phyloP scores from a whole-genome alignment of 2,113 vertebrate species.

The Colinus virginianus region DNA sequence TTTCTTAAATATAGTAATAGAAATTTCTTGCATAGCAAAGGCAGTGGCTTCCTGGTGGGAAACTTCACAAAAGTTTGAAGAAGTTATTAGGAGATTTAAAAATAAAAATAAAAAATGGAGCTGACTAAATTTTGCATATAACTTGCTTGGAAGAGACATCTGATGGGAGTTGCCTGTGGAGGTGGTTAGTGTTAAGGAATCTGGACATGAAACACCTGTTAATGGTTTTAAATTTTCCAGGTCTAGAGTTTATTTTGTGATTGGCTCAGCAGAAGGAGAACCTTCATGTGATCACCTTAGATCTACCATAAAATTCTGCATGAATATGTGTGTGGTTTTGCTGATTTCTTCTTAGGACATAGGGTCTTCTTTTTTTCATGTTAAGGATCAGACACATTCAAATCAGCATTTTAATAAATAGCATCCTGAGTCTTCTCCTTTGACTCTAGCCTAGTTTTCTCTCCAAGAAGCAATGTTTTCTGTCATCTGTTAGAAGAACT shows the following conservation, averaged over 20 bases:
- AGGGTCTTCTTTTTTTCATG: slow-evolving; percentile 3
- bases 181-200: not conserved
- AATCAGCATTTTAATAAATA: slow-evolving; percentile 47
- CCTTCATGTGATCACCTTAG: not conserved
- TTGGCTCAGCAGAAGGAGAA: not conserved
- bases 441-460: not conserved
- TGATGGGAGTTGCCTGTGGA: not conserved
- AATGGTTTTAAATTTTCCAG: not conserved
- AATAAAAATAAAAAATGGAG: rapidly evolving
- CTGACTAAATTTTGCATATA: not conserved
- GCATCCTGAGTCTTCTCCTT: slow-evolving; percentile 24
- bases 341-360: slow-evolving; percentile 21
- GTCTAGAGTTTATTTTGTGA: not conserved
- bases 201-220: not conserved
- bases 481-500: slow-evolving; percentile 3
- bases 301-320: not conserved
- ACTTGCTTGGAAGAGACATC: not conserved
- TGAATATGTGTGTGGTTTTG: not conserved
- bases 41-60: not conserved
- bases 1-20: not conserved
- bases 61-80: not conserved
- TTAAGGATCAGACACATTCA: slow-evolving; percentile 23
- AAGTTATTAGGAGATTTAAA: not conserved
- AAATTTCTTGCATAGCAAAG: not conserved
- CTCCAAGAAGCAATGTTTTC: not conserved